Percentiles rank a stretch among this genome's conserved stretches.
Conservation (phyloP, 2,797 vertebrate species). For the Acridotheres tristis region DNA sequence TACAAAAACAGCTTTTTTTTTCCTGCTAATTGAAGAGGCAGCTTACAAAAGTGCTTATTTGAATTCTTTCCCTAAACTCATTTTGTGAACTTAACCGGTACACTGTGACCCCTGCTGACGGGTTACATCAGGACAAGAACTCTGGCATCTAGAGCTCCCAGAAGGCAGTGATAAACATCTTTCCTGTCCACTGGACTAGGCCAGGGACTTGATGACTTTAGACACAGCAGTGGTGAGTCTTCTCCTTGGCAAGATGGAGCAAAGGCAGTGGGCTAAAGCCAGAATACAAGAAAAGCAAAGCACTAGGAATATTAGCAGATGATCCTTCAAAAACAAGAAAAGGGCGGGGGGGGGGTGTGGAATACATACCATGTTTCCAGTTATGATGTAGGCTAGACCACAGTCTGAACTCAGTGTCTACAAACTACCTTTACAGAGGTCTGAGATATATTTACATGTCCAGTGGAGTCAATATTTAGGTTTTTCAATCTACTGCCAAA, state of each 20-base stretch:
- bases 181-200: background rate
- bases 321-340: background rate
- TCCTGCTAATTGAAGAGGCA: background rate
- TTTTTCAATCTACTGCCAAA: background rate
- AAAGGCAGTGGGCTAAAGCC: background rate
- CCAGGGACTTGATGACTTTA: background rate
- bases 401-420: background rate
- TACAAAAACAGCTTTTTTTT: background rate
- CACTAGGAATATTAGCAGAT: background rate
- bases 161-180: background rate
- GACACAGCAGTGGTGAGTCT: background rate
- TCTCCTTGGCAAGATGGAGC: background rate
- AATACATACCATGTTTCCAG: background rate
- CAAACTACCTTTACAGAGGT: background rate
- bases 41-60: background rate
- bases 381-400: background rate
- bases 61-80: constrained; percentile 3
- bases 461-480: background rate
- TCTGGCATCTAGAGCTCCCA: background rate
- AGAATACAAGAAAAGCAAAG: background rate
- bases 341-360: accelerated
- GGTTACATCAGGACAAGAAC: background rate
- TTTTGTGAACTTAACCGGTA: background rate
- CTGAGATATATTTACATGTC: accelerated
- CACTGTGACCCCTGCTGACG: background rate